Conservation (phyloP, 2,888 invertebrate species). For the Thymelicus lineola region DNA sequence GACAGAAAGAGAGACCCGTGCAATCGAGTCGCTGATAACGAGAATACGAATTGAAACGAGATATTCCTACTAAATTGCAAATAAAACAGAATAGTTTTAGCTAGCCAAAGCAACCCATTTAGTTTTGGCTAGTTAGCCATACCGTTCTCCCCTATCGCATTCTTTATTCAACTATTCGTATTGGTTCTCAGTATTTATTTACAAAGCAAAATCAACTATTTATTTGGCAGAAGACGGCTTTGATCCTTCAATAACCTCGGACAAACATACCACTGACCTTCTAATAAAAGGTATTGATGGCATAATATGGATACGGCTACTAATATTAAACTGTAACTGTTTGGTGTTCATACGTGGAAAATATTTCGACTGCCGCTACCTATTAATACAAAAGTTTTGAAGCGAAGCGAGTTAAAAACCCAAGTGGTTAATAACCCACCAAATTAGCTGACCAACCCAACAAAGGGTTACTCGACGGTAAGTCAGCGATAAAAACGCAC, state of each 20-base stretch:
- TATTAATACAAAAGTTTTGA: too few species aligned
- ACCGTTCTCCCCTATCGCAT: conserved; percentile 61
- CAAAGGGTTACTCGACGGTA: too few species aligned
- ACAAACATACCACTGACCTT: conserved; percentile 73
- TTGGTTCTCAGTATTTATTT: conserved; percentile 72
- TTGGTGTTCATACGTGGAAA: too few species aligned
- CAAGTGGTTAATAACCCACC: too few species aligned
- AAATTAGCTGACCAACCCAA: too few species aligned
- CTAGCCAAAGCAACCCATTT: conserved; percentile 62
- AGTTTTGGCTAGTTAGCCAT: conserved; percentile 69
- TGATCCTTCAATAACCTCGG: conserved; percentile 74
- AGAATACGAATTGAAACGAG: too few species aligned
- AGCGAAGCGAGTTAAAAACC: too few species aligned
- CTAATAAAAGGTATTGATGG: conserved; percentile 58
- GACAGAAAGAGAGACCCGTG: too few species aligned
- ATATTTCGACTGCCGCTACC: too few species aligned
- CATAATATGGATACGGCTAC: conserved; percentile 52
- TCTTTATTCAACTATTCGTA: conserved; percentile 69
- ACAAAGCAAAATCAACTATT: conserved; percentile 81
- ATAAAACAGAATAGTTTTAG: conserved; percentile 24
- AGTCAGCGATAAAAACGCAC: too few species aligned
- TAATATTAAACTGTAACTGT: too few species aligned
- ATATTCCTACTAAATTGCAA: conserved; percentile 8
- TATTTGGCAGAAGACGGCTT: conserved; percentile 80
- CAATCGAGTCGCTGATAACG: too few species aligned